These are phyloP conservation scores for Nomada ruficornis DNA, from an alignment of 2,888 invertebrate genomes.

Conservation along the genomic window DNA sequence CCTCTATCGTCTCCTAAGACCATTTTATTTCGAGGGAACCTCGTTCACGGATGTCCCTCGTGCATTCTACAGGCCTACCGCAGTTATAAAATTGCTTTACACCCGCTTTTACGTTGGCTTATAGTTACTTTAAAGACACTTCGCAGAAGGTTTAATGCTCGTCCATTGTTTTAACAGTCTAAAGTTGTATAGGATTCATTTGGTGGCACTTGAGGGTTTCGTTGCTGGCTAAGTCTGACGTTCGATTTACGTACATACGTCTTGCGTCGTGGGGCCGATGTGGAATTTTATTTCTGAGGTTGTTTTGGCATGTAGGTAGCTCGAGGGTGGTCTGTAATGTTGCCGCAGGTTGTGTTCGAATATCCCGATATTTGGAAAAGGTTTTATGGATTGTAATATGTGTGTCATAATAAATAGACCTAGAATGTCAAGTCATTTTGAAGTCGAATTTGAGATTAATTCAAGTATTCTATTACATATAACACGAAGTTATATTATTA, in stretches of 20 bases:
- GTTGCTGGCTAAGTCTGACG: neutral
- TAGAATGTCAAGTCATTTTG: no score
- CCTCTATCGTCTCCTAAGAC: neutral
- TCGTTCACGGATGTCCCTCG: neutral
- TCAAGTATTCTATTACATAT: no score
- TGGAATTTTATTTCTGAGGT: neutral
- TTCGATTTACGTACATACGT: neutral
- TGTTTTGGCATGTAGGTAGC: neutral
- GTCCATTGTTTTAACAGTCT: constrained; percentile 10
- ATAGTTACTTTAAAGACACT: constrained; percentile 9
- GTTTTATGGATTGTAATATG: neutral
- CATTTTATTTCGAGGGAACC: neutral
- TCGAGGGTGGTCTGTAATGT: neutral
- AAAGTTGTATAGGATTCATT: constrained; percentile 1
- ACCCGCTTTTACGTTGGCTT: neutral
- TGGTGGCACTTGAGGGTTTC: neutral
- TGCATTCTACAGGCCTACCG: neutral
- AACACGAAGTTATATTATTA: no score
- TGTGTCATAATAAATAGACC: neutral
- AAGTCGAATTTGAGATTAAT: no score
- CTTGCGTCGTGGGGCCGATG: neutral
- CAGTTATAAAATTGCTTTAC: neutral
- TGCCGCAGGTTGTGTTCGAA: neutral
- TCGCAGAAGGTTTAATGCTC: neutral
- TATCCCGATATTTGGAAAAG: no score